A percentile compares a stretch with the other conserved stretches of the same genome.
These are phyloP conservation scores for Drosophila kanapiae DNA, from an alignment of 1,140 invertebrate genomes.

Conservation along the genomic window DNA sequence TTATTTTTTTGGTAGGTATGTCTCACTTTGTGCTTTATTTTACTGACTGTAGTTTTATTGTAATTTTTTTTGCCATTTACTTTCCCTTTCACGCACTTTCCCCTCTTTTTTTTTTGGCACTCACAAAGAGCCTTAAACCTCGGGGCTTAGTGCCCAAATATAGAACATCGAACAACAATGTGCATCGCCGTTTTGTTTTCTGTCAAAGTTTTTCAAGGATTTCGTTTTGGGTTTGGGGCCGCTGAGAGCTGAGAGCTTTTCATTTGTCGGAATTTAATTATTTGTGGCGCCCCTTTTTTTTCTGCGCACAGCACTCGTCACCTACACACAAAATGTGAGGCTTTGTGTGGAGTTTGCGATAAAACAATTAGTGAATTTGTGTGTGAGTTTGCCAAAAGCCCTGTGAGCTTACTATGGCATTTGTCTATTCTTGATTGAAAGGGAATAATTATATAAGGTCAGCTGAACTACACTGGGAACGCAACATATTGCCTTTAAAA, in stretches of 20 bases:
- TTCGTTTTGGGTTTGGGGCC: constrained; percentile 43
- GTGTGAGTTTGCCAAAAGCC: constrained; percentile 18
- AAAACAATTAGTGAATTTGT: constrained; percentile 36
- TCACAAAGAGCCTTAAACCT: constrained; percentile 41
- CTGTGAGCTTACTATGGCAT: constrained; percentile 16
- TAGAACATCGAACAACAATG: constrained; percentile 44
- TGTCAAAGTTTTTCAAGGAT: constrained; percentile 57
- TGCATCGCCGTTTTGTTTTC: constrained; percentile 44
- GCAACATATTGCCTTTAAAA: not conserved
- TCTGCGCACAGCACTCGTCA: constrained; percentile 21
- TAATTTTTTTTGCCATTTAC: constrained; percentile 21
- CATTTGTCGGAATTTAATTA: constrained; percentile 72
- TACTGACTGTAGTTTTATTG: not conserved
- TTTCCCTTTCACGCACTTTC: constrained; percentile 22
- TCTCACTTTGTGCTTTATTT: too few species aligned
- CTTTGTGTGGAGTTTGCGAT: constrained; percentile 15
- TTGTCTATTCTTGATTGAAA: constrained; percentile 22
- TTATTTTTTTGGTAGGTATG: not conserved
- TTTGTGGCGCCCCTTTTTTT: constrained; percentile 31
- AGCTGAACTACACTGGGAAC: not conserved
- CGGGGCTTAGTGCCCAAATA: constrained; percentile 40
- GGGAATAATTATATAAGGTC: constrained; percentile 20
- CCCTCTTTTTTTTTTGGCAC: constrained; percentile 1
- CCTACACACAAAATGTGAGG: constrained; percentile 14
- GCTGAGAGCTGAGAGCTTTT: constrained; percentile 37